Conservation (phyloP, 2,797 vertebrate genomes). For the Tympanoctomys barrerae region DNA sequence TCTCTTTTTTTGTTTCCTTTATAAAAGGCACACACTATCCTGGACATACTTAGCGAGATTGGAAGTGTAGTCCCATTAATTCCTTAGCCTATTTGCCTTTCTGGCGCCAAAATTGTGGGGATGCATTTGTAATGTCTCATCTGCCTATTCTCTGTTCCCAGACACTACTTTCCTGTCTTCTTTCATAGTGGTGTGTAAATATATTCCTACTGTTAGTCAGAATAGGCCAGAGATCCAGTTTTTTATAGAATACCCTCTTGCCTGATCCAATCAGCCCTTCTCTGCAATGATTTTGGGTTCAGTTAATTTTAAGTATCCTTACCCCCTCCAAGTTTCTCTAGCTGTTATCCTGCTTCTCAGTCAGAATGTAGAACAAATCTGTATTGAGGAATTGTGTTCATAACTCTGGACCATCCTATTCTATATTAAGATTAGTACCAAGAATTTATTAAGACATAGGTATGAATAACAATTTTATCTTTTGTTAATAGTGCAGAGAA, state of each 20-base stretch:
- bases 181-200: neutral
- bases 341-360: neutral
- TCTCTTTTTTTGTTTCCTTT: slow-evolving; percentile 45
- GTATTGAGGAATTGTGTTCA: neutral
- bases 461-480: slow-evolving; percentile 64
- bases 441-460: slow-evolving; percentile 79
- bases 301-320: neutral
- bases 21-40: slow-evolving; percentile 67
- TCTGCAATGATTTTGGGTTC: neutral
- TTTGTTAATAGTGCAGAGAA: slow-evolving; percentile 84
- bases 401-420: slow-evolving; percentile 21
- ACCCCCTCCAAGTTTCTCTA: neutral
- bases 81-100: slow-evolving; percentile 47
- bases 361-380: slow-evolving; percentile 5
- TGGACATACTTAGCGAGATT: slow-evolving; percentile 33
- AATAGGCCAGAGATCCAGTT: neutral
- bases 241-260: neutral
- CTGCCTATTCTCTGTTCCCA: neutral
- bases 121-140: neutral
- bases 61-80: neutral
- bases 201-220: neutral
- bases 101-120: neutral
- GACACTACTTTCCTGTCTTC: neutral
- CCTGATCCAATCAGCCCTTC: neutral
- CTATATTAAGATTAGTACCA: slow-evolving; percentile 58